A percentile compares a stretch with the other conserved stretches of the same genome.
Evolutionary conservation across 2,797 vertebrate species (phyloP).

Genomic region (Neosilurus mollespiculum): DNA sequence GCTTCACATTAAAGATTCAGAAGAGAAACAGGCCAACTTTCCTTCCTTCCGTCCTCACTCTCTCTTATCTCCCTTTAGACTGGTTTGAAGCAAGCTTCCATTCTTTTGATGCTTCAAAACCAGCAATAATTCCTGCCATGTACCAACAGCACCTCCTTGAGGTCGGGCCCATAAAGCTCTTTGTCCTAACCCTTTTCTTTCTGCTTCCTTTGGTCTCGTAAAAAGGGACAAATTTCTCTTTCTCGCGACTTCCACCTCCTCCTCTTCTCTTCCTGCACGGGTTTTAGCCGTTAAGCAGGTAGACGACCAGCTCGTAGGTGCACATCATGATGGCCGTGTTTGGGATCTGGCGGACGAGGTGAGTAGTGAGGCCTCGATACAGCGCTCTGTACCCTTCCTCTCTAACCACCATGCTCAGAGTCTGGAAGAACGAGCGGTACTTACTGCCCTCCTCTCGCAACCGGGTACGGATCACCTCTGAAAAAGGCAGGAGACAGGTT

Average conservation of each 20-base stretch:
- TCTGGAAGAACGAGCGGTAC: slow-evolving; percentile 96
- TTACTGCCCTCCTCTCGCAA: slow-evolving; percentile 98
- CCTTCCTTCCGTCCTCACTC: background rate
- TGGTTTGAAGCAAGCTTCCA: background rate
- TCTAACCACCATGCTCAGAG: slow-evolving; percentile 82
- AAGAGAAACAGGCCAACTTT: slow-evolving; percentile 28
- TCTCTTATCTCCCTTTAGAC: background rate
- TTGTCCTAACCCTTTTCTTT: slow-evolving; percentile 12
- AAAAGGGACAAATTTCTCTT: slow-evolving; percentile 19
- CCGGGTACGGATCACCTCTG: slow-evolving; percentile 97
- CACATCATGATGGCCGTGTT: slow-evolving; percentile 99
- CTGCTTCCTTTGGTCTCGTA: slow-evolving; percentile 19
- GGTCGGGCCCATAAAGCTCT: slow-evolving; percentile 28
- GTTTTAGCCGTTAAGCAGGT: slow-evolving; percentile 87
- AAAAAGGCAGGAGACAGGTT: background rate
- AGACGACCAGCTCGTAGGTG: slow-evolving; percentile 96
- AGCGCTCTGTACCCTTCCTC: slow-evolving; percentile 94
- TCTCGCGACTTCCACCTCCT: slow-evolving; percentile 30
- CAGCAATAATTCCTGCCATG: slow-evolving; percentile 18
- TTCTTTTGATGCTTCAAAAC: background rate
- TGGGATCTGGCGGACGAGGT: slow-evolving; percentile 95
- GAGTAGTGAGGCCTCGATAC: slow-evolving; percentile 94
- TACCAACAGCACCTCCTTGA: slow-evolving; percentile 42
- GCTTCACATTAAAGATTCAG: slow-evolving; percentile 41
- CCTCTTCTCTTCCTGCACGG: background rate